Evolutionary conservation across 2,113 vertebrate species (phyloP).

Genomic region (Acanthisitta chloris): DNA sequence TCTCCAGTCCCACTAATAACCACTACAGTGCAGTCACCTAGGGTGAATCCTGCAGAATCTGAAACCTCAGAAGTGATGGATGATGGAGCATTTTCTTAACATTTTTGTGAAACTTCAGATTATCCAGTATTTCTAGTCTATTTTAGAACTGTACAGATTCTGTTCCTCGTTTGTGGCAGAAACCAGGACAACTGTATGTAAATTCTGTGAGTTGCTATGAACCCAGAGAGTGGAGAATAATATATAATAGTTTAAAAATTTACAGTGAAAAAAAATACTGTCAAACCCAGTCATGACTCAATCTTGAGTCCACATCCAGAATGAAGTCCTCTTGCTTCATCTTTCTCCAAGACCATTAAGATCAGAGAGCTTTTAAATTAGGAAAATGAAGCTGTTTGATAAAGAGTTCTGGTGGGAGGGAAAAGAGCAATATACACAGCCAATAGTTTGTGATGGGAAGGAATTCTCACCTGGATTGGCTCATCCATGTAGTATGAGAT

Average conservation of each 20-base stretch:
- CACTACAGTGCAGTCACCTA: neutral
- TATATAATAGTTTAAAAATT: constrained; percentile 34
- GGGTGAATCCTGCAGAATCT: neutral
- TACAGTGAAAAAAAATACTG: neutral
- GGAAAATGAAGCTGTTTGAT: neutral
- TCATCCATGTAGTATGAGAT: neutral
- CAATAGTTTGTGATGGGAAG: neutral
- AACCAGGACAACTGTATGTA: constrained; percentile 64
- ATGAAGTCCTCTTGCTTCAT: neutral
- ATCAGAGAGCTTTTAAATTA: neutral
- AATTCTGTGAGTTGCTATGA: constrained; percentile 49
- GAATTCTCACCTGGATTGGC: neutral
- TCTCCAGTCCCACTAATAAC: neutral
- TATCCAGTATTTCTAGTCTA: constrained; percentile 21
- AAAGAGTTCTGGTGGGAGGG: neutral
- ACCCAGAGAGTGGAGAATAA: constrained; percentile 18
- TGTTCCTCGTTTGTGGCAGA: constrained; percentile 34
- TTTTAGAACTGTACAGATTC: constrained; percentile 54
- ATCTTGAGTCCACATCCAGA: neutral
- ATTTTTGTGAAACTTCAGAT: neutral
- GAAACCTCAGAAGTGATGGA: neutral
- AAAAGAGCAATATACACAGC: neutral
- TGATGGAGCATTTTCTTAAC: neutral
- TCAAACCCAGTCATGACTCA: constrained; percentile 34
- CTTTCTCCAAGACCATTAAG: neutral